Base-by-base conservation (phyloP, 2,888 invertebrate genomes). In the Oeneis ivallda region DNA sequence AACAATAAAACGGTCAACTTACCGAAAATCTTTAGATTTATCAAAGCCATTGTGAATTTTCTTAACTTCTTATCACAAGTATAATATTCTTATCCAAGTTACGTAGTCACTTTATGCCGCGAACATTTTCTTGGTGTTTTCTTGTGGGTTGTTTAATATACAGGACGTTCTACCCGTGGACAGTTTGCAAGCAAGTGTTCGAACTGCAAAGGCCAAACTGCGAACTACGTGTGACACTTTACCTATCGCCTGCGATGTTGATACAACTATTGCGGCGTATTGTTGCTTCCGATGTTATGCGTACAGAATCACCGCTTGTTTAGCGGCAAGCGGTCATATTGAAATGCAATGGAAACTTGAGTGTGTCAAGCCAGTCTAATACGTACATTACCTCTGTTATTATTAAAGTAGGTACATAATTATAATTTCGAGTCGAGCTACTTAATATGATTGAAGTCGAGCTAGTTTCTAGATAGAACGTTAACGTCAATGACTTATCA, bases 11-110 rank as follows among this genome's bases (percentile, higher is more conserved):
- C 5, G 5, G 26, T 47, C 13, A 67, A 86, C 89, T 85, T 64
- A 89, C 89, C 87, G 64, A 89, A 83, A 75, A 82, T 71, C 74
- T 89, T 89, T 56, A 88, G 71, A 74, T 79, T 80, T 69, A 89
- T 81, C 77, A 87, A 82, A 76, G 89, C 89, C 89, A 89, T 89
- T 76, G 76, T 81, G 9, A 54, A 34, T n/a, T 52, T 54, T 4
- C 49, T 54, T 17, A 56, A 58, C 34, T 43, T 39, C 26, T 8
- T 37, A 64, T 64, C 53, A 61, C 64, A 52, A 70, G 64, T 17
- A 52, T 45, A 37, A 34, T 37, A 34, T 43, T 61, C 52, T 54
- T 50, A 58, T 32, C 41, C 17, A 53, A 61, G 17, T 3, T 34
- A 43, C 43, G 49, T 41, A 45, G 39, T 62, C 50, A 65, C 47